Evolutionary conservation across 2,888 invertebrate species (phyloP), one percentile per base, ranked within the genome.

Genomic region (Pelosia muscerda): DNA sequence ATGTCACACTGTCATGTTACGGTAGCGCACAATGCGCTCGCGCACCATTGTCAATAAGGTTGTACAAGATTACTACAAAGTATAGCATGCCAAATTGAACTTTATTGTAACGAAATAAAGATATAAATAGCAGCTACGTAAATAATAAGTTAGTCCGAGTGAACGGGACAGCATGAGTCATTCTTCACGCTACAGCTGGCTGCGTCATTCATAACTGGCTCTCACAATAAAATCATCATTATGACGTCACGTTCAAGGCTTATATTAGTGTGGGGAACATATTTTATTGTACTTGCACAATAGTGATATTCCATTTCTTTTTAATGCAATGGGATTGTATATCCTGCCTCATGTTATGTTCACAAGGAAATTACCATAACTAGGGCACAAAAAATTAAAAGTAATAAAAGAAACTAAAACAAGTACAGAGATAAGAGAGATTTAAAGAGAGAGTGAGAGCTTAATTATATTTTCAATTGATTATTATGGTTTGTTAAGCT

Each of bases 11-110:
- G 88, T 83, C 83, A 84, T 85, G 85, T 85, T 82, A 82, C 87
- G 85, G 89, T 88, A 87, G 85, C 86, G 83, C 88, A 89, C 86
- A 90, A 90, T 92, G 93, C 93, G 90, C 88, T 75, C 72, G 87
- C 93, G 92, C 92, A 86, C 71, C 81, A 86, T 88, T 89, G 88
- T 88, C 89, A 88, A 88, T 88, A 86, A 84, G 84, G 76, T 79
- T 80, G 79, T 83, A 83, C 81, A 82, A 83, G 74, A 57, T 75
- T 65, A 67, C 72, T 71, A 61, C 53, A 13, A 53, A 38, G 38
- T 25, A 25, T n/a, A 31, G 58, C 31, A 65, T 61, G 13, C 68
- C 8, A 82, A 78, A 76, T 11, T 80, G 22, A 57, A 68, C 77
- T 69, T 67, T 84, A 75, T 69, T 0, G 0, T 0, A 2, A 6